Evolutionary conservation across 2,113 vertebrate genomes (phyloP).

Genomic region (Syngnathus floridae): DNA sequence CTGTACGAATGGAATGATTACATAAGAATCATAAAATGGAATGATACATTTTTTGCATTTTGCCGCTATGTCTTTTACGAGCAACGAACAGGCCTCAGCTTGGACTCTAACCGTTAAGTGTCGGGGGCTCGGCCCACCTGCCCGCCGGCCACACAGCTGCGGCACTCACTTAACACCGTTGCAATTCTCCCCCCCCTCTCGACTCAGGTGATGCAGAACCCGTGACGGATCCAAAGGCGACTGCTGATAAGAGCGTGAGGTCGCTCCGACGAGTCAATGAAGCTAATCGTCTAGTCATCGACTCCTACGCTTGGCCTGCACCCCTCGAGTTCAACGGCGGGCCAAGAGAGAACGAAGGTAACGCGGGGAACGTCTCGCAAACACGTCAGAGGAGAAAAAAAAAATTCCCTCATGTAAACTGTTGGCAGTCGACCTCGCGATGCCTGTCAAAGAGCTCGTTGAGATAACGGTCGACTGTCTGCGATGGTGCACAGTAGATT

Average conservation of each 20-base stretch:
- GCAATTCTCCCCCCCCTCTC: conserved; percentile 23
- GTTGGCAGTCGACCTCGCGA: conserved; percentile 24
- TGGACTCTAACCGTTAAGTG: conserved; percentile 40
- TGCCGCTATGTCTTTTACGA: conserved; percentile 24
- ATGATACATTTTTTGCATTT: background rate
- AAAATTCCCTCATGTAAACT: conserved; percentile 15
- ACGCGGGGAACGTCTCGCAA: conserved; percentile 22
- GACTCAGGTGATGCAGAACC: conserved; percentile 30
- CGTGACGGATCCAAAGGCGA: conserved; percentile 40
- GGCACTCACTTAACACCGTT: conserved; percentile 69
- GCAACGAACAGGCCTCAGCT: conserved; percentile 21
- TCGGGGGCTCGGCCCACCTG: conserved; percentile 52
- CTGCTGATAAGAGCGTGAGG: conserved; percentile 30
- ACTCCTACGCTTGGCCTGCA: conserved; percentile 25
- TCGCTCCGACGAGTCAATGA: conserved; percentile 13
- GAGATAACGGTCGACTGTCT: conserved; percentile 42
- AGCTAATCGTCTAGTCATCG: conserved; percentile 6
- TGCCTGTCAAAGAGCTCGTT: conserved; percentile 28
- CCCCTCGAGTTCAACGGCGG: conserved; percentile 27
- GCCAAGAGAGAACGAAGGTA: conserved; percentile 18
- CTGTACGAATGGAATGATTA: too few species aligned
- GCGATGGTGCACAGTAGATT: conserved; percentile 20
- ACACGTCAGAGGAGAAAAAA: conserved; percentile 18
- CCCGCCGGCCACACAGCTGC: conserved; percentile 68
- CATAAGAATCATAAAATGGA: background rate